Base-by-base conservation (phyloP, 2,113 vertebrate species). In the Catharus fuscescens region DNA sequence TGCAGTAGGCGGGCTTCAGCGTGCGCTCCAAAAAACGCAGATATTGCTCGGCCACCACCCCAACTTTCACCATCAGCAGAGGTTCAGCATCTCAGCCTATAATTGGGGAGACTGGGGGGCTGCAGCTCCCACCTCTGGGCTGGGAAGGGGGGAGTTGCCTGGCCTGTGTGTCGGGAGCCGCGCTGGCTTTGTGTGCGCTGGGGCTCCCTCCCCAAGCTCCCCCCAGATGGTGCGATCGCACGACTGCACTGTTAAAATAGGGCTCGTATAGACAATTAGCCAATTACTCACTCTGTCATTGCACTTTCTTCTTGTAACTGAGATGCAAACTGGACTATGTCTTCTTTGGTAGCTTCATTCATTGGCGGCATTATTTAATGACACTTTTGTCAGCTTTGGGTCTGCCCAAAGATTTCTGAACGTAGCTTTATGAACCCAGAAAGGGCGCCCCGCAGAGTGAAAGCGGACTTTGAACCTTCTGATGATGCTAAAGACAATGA, bases 271-370 rank as follows among this genome's bases (percentile, higher is more conserved):
- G 96, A 97, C 96, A 96, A 95, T 96, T 93, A 96, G 90, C 93
- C 95, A 95, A 95, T 97, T 96, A 96, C 93, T 96, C 93, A 96
- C 95, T 86, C 95, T 97, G 92, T 96, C 93, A 96, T 86, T 84
- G 93, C 92, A 96, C 94, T 97, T 96, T 97, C 95, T 96, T 93
- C 95, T 96, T 90, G 95, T 96, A 96, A 97, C 93, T 97, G 95
- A 96, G 96, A 88, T 95, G 94, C 95, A 96, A 97, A 95, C 95
- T 92, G 94, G 95, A 95, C 95, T 95, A 95, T 93, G 95, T 96
- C 95, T 97, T 97, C 95, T 96, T 97, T 90, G 90, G 95, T 96
- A 94, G 93, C 92, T 96, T 96, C 95, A 96, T 96, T 97, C 95
- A 94, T 80, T 3, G 95, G 82, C 90, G 93, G 90, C 92, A 86